Base-by-base conservation (phyloP, 1,140 invertebrate species). In the Drosophila teissieri region DNA sequence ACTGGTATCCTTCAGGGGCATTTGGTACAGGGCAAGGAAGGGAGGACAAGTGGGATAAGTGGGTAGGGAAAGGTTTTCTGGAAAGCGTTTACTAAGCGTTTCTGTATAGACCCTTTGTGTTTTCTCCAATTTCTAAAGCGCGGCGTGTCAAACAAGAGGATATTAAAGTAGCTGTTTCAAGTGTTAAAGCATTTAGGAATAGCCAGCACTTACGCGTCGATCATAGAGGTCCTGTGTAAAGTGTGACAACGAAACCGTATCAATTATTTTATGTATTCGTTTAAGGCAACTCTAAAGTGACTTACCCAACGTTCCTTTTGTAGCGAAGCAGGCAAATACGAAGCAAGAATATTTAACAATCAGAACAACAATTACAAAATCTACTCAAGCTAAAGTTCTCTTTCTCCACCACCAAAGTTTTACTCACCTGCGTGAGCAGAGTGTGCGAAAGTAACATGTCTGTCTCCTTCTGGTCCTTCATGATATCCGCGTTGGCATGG, bases 401-500 rank as follows among this genome's bases (percentile, higher is more conserved):
- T 11, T 2, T 7, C 15, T 19, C 3, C 34, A 19, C 6, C 14
- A 36, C 17, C 10, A 14, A 39, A 6, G 11, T 12, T 17, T 3
- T 3, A 80, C 86, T 77, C 55, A 92, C 92, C 95, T 98, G 97
- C 37, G 97, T 98, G 2, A 97, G 92, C 24, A 98, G 92, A 42
- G 97, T 95, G 56, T 95, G 97, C 40, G 94, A 93, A 63, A 98
- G 96, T 17, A 99, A 90, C 51, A 96, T 93, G 64, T 95, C 94
- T 1, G 97, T 97, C 92, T 99, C 98, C 60, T 96, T 94, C 92
- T 98, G 96, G 91, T 99, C 97, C 93, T 98, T 98, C 73, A 96
- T 96, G 74, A 99, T 98, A 92, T 98, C 97, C 1, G 98, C 98
- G 93, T 99, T 99, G 63, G 96, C 94, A 92, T 99, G 95, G 95